Evolutionary conservation across 2,113 vertebrate genomes (phyloP).

Genomic region (Platysternon megacephalum): DNA sequence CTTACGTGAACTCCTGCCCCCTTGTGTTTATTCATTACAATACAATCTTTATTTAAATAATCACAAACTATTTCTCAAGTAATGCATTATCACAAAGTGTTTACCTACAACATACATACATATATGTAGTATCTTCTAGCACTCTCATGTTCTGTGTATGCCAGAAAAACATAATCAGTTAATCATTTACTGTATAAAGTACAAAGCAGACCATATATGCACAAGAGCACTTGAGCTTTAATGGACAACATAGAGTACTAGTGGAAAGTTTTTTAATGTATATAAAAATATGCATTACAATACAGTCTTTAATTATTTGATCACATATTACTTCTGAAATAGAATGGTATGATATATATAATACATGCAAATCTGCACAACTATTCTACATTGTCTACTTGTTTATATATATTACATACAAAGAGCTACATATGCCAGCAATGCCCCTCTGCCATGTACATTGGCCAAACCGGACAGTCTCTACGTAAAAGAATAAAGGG

Average conservation of each 20-base stretch:
- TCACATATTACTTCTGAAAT: background rate
- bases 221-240: background rate
- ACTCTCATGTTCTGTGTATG: conserved; percentile 34
- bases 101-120: conserved; percentile 17
- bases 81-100: conserved; percentile 13
- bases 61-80: background rate
- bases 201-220: background rate
- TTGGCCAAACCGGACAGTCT: too few species aligned
- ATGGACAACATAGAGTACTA: background rate
- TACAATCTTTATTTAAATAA: background rate
- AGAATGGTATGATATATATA: background rate
- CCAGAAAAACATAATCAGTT: conserved; percentile 39
- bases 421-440: too few species aligned
- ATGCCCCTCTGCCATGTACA: too few species aligned
- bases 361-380: background rate
- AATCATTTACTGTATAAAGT: conserved; percentile 24
- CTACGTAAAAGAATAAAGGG: too few species aligned
- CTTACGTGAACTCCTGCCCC: background rate
- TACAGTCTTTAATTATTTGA: conserved; percentile 24
- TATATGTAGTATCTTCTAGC: conserved; percentile 5
- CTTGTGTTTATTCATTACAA: background rate
- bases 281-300: background rate
- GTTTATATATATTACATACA: too few species aligned
- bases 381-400: background rate
- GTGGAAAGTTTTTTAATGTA: background rate